These are phyloP conservation scores for Lanius ludovicianus DNA, from an alignment of 2,113 vertebrate species.

Conservation along the genomic window DNA sequence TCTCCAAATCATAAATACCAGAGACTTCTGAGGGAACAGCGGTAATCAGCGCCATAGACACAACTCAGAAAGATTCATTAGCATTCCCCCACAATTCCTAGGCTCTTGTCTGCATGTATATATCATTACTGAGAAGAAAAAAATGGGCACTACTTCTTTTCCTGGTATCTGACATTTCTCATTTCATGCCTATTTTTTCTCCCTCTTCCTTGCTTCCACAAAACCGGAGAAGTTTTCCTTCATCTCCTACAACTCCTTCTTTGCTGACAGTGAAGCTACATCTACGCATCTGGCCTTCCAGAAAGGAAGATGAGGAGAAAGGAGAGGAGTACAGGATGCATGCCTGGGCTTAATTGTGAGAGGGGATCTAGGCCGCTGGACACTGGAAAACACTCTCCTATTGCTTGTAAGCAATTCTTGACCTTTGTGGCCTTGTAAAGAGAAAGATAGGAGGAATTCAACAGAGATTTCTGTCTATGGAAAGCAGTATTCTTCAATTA, in stretches of 20 bases:
- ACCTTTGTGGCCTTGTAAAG: not conserved
- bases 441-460: not conserved
- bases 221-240: not conserved
- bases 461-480: not conserved
- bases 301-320: not conserved
- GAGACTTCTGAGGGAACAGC: not conserved
- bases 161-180: not conserved
- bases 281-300: not conserved
- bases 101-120: not conserved
- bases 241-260: not conserved
- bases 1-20: constrained; percentile 35
- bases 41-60: constrained; percentile 14
- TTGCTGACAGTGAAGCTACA: not conserved
- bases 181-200: not conserved
- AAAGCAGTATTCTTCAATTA: not conserved
- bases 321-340: not conserved
- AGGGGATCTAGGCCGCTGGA: not conserved
- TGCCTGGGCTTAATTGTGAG: not conserved
- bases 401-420: not conserved
- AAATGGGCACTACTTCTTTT: not conserved
- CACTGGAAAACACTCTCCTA: not conserved
- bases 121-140: not conserved
- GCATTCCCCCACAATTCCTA: not conserved
- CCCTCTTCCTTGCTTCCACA: not conserved
- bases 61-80: constrained; percentile 14